phyloP scores from a whole-genome alignment of 2,113 vertebrate genomes.

The Aythya baeri region DNA sequence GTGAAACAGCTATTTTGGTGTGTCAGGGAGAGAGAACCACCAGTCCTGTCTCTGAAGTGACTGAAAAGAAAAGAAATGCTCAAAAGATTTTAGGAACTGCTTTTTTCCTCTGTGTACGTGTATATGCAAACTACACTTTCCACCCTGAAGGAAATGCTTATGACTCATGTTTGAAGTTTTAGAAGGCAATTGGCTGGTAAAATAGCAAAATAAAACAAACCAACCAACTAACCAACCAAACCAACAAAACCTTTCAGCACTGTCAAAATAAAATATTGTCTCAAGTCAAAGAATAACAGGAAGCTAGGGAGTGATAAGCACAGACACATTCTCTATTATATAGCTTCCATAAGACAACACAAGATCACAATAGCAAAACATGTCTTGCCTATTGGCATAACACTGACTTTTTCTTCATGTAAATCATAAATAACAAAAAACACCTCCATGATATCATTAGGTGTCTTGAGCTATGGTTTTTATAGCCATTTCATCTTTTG shows the following conservation, averaged over 20 bases:
- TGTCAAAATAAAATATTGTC: background rate
- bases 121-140: background rate
- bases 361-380: background rate
- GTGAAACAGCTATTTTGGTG: background rate
- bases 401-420: background rate
- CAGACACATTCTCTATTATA: background rate
- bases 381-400: background rate
- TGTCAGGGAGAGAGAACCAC: background rate
- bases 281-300: background rate
- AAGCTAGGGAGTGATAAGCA: background rate
- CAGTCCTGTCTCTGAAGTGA: background rate
- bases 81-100: constrained; percentile 34
- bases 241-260: background rate
- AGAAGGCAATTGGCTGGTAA: background rate
- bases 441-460: background rate
- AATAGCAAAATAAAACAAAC: background rate
- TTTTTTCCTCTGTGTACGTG: background rate
- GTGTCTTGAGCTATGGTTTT: background rate
- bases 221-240: background rate
- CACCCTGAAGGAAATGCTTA: background rate
- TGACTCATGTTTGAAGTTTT: background rate
- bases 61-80: background rate
- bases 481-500: background rate
- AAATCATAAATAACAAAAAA: background rate
- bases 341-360: background rate